A percentile compares a stretch with the other conserved stretches of the same genome.
These are phyloP conservation scores for Sinocyclocheilus maitianheensis DNA, from an alignment of 2,113 vertebrate species.

Conservation along the genomic window DNA sequence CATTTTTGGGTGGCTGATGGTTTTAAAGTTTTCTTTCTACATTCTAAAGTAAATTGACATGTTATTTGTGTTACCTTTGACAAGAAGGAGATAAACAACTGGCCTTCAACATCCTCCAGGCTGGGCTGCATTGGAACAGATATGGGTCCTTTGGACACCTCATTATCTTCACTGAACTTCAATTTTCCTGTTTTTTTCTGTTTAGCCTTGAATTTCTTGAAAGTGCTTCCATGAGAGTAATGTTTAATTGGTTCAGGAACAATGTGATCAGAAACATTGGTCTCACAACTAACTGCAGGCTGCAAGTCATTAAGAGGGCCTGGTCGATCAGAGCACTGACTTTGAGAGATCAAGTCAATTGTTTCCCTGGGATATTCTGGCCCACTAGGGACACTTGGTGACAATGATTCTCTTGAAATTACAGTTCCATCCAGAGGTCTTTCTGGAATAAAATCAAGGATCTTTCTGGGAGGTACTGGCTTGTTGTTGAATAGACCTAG, in stretches of 20 bases:
- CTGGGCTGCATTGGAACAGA: slow-evolving; percentile 84
- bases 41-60: background rate
- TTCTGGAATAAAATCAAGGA: background rate
- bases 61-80: slow-evolving; percentile 84
- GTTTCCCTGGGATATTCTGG: slow-evolving; percentile 40
- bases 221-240: slow-evolving; percentile 64
- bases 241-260: slow-evolving; percentile 14
- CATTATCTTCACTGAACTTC: slow-evolving; percentile 61
- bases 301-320: background rate
- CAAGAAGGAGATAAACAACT: slow-evolving; percentile 94
- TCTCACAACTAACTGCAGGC: slow-evolving; percentile 38
- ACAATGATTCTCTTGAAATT: slow-evolving; percentile 14
- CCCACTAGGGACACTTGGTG: slow-evolving; percentile 15
- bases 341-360: slow-evolving; percentile 36
- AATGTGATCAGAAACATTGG: background rate
- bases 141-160: slow-evolving; percentile 57
- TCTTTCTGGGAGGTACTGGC: background rate
- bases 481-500: background rate
- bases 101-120: slow-evolving; percentile 95
- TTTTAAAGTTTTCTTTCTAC: background rate
- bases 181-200: slow-evolving; percentile 66
- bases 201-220: slow-evolving; percentile 77
- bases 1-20: background rate
- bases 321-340: slow-evolving; percentile 15
- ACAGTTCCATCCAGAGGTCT: background rate